Evolutionary conservation across 2,797 vertebrate genomes (phyloP), one percentile per base, ranked within the genome.

Genomic region (Orestias chungarensis): DNA sequence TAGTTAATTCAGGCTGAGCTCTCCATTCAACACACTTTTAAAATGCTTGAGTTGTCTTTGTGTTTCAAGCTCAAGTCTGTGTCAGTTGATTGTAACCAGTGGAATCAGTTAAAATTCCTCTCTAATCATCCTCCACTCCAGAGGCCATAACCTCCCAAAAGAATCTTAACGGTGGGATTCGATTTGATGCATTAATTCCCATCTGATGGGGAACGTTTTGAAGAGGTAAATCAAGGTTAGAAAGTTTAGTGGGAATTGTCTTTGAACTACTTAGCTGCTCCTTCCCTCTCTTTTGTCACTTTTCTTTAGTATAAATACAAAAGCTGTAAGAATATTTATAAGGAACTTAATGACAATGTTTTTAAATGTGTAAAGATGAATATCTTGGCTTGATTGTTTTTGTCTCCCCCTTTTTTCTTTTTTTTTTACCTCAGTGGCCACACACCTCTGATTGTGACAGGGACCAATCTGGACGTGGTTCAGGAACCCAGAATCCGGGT

Each of bases 401-500:
- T 9, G 4, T 40, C 38, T 40, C 38, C n/a, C n/a, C n/a, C n/a
- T n/a, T 4, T 29, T 50, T 29, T 31, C 6, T 38, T 4, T 66
- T 66, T 27, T 68, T 5, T 57, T 66, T 49, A 1, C 68, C 65
- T 29, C 61, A 99, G 98, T 0, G 98, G 98, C 1, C 95, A 98
- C 94, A 99, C 98, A 0, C 96, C 97, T 9, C 91, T 99, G 90
- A 96, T 95, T 17, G 81, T 99, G 92, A 97, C 94, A 0, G 98
- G 98, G 80, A 97, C 96, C 90, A 99, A 99, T 77, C 93, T 99
- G 92, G 97, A 99, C n/a, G 95, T 97, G 88, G 95, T 99, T 79
- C 98, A 99, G 87, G 97, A 99, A 89, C 98, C 98, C 0, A 92
- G 96, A 89, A 96, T 99, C 83, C 94, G 98, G 1, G 95, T 98